Conservation (phyloP, 1,140 invertebrate species). For the Whitmania pigra region DNA sequence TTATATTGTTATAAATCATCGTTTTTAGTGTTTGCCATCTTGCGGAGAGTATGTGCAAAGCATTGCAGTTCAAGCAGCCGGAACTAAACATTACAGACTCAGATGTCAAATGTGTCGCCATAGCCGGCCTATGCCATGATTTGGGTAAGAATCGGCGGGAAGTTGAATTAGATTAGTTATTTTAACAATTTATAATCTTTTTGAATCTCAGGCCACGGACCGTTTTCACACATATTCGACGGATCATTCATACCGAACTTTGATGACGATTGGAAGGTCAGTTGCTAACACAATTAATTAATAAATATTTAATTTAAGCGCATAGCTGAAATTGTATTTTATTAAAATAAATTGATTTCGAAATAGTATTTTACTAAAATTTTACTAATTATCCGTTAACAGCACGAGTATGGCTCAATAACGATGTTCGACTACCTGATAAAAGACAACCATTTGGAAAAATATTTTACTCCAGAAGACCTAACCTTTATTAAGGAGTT, state of each 20-base stretch:
- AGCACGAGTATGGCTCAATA: constrained; percentile 46
- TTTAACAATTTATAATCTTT: not conserved
- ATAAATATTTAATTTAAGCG: no score
- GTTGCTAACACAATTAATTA: not conserved
- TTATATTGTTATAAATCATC: not conserved
- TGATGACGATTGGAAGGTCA: constrained; percentile 36
- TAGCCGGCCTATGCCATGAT: constrained; percentile 58
- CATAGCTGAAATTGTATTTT: no score
- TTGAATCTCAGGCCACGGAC: constrained; percentile 46
- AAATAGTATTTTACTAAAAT: not conserved
- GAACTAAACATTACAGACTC: constrained; percentile 41
- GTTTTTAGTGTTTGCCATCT: constrained; percentile 40
- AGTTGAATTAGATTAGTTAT: not conserved
- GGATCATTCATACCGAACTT: constrained; percentile 23
- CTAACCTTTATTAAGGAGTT: constrained; percentile 44
- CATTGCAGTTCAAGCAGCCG: constrained; percentile 39
- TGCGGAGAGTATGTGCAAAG: constrained; percentile 38
- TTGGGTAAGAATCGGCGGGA: constrained; percentile 41
- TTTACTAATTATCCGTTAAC: not conserved
- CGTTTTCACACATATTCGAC: constrained; percentile 55
- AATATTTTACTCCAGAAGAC: constrained; percentile 28
- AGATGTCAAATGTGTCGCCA: constrained; percentile 47
- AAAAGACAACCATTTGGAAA: constrained; percentile 35
- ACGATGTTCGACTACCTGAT: constrained; percentile 45
- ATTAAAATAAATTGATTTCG: no score